Evolutionary conservation across 2,888 invertebrate species (phyloP).

Genomic region (Lottia scabra): DNA sequence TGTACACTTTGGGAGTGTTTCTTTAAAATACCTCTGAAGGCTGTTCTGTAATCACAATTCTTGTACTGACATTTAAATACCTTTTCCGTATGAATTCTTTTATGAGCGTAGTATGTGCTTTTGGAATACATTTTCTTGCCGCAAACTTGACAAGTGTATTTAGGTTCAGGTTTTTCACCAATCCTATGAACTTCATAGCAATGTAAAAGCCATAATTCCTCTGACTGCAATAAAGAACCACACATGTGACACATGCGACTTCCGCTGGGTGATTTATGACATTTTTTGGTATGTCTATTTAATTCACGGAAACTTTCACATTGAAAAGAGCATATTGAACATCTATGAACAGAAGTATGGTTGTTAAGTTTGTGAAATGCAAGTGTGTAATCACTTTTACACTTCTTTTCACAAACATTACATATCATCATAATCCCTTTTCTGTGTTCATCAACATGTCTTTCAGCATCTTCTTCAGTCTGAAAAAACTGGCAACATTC

Average conservation of each 20-base stretch:
- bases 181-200: background rate
- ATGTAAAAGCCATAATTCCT: background rate
- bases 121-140: background rate
- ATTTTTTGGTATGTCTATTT: background rate
- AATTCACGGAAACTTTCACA: background rate
- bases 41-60: background rate
- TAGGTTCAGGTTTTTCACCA: background rate
- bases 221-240: background rate
- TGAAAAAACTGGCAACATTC: background rate
- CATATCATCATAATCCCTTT: background rate
- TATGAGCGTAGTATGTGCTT: background rate
- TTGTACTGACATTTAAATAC: background rate
- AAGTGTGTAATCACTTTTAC: no score
- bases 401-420: no score
- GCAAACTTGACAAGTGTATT: background rate
- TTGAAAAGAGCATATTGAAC: no score
- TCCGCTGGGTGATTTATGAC: background rate
- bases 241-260: background rate
- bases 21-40: background rate
- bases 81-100: background rate
- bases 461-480: background rate
- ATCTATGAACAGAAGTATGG: no score
- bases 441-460: background rate
- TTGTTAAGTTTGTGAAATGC: no score
- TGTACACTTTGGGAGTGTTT: conserved; percentile 15